Percentiles rank a stretch among this genome's conserved stretches.
phyloP scores from a whole-genome alignment of 2,888 invertebrate genomes.

The Mechanitis mazaeus region DNA sequence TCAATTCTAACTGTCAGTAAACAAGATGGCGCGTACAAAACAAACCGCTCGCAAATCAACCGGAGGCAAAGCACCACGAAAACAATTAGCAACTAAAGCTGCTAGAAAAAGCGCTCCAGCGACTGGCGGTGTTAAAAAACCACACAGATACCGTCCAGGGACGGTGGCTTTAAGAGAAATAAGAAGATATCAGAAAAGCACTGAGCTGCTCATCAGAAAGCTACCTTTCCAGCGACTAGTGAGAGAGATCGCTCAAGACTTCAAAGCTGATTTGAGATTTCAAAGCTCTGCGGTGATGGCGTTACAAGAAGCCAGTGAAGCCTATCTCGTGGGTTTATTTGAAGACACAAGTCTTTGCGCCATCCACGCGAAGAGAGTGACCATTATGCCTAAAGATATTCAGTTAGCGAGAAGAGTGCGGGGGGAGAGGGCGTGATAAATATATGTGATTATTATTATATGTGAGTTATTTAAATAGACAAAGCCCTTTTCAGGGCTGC shows the following conservation, averaged over 20 bases:
- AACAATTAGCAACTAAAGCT: conserved; percentile 83
- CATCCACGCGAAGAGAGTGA: conserved; percentile 78
- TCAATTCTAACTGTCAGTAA: too few species aligned
- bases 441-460: conserved; percentile 8
- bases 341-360: conserved; percentile 88
- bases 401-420: conserved; percentile 58
- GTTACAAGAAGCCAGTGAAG: conserved; percentile 78
- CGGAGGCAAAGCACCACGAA: conserved; percentile 84
- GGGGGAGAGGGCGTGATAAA: conserved; percentile 51
- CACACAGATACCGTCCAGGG: conserved; percentile 82
- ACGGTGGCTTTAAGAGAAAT: conserved; percentile 84
- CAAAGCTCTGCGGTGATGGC: conserved; percentile 84
- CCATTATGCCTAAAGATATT: conserved; percentile 51
- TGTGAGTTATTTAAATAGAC: conserved; percentile 36
- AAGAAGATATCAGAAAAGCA: conserved; percentile 84
- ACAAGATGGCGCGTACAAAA: conserved; percentile 83
- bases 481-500: conserved; percentile 72
- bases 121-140: conserved; percentile 85
- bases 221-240: conserved; percentile 84
- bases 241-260: conserved; percentile 84
- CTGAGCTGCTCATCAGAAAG: conserved; percentile 82
- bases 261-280: conserved; percentile 82
- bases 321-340: conserved; percentile 81
- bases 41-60: conserved; percentile 85
- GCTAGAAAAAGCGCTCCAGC: conserved; percentile 84